Percentiles rank a stretch among this genome's conserved stretches.
Conservation (phyloP, 2,888 invertebrate species). For the Perdita meconis region DNA sequence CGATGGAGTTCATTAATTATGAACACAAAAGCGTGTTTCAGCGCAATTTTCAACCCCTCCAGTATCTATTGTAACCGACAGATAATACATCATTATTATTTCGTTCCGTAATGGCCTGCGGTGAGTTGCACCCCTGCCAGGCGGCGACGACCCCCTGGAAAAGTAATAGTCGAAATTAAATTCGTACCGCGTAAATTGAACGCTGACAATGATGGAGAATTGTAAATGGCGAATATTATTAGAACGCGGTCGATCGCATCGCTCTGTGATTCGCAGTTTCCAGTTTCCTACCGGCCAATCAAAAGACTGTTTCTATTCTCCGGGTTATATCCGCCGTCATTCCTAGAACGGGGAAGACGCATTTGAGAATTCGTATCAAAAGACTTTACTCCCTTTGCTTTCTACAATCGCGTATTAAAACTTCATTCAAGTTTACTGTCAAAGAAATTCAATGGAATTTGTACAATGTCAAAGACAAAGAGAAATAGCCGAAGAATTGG, state of each 20-base stretch:
- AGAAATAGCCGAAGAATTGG: no score
- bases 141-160: conserved; percentile 5
- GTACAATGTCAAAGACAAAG: no score
- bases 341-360: no score
- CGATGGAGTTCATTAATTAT: conserved; percentile 67
- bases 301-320: background rate
- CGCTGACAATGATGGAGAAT: conserved; percentile 39
- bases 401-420: no score
- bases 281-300: background rate
- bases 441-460: no score
- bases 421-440: no score
- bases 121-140: background rate
- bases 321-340: no score
- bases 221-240: conserved; percentile 10
- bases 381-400: no score
- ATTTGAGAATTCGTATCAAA: no score
- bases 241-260: background rate
- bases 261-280: background rate
- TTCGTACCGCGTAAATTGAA: conserved; percentile 41
- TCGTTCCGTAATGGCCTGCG: conserved; percentile 33
- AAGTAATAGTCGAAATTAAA: conserved; percentile 43
- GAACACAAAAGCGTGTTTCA: conserved; percentile 62
- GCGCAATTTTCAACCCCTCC: conserved; percentile 57
- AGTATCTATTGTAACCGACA: conserved; percentile 50
- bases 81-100: conserved; percentile 63